A percentile compares a stretch with the other conserved stretches of the same genome.
Evolutionary conservation across 2,797 vertebrate genomes (phyloP).

Genomic region (Oreochromis mossambicus): DNA sequence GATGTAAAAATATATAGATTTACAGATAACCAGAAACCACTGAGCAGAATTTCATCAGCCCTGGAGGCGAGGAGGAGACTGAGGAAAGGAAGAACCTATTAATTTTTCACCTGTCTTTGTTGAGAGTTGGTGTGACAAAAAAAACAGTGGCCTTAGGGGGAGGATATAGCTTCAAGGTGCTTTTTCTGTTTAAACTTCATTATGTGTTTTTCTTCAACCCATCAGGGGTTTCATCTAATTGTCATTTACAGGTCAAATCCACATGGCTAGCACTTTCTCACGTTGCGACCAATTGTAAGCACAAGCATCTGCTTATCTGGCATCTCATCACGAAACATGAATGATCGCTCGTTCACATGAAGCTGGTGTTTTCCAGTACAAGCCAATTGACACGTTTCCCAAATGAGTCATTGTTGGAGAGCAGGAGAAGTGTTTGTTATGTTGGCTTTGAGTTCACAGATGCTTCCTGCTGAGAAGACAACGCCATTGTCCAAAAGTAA

Average conservation of each 20-base stretch:
- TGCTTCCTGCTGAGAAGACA: not conserved
- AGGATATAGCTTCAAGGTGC: not conserved
- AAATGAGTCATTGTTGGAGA: not conserved
- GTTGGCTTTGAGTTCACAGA: not conserved
- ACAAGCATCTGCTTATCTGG: too few species aligned
- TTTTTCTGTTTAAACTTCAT: fast-evolving
- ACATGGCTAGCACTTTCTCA: not conserved
- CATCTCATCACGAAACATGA: not conserved
- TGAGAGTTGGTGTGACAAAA: not conserved
- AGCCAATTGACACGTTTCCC: not conserved
- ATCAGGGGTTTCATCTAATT: fast-evolving
- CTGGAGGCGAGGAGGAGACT: fast-evolving
- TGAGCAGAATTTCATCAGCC: not conserved
- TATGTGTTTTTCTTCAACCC: not conserved
- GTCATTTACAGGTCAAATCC: not conserved
- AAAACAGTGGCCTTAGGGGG: not conserved
- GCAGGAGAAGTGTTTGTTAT: not conserved
- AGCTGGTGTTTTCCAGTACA: not conserved
- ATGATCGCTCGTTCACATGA: not conserved
- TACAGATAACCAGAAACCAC: not conserved
- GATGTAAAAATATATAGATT: not conserved
- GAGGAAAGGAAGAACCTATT: not conserved
- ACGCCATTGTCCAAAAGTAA: not conserved
- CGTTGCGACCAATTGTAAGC: not conserved
- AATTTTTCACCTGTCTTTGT: not conserved